These are phyloP conservation scores for Ciconia nigra DNA, from an alignment of 2,797 vertebrate species.

Conservation along the genomic window DNA sequence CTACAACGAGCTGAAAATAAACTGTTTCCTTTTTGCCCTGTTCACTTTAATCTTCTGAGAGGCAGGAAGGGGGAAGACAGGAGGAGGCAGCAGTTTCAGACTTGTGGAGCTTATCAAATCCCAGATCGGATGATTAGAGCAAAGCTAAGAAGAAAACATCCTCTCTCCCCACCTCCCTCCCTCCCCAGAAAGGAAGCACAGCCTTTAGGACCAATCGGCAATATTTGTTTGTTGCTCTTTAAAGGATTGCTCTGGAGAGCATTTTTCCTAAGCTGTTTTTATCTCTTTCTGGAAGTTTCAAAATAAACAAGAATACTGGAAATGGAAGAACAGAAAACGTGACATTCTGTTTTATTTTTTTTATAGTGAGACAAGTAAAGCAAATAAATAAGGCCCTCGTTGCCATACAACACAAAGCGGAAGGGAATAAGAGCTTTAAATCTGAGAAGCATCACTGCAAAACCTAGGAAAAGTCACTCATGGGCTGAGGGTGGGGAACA, in stretches of 20 bases:
- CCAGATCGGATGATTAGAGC: slow-evolving; percentile 37
- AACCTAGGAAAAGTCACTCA: background rate
- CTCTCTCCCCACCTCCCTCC: slow-evolving; percentile 9
- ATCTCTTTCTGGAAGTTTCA: slow-evolving; percentile 33
- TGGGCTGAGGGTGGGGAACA: background rate
- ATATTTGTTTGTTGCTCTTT: slow-evolving; percentile 35
- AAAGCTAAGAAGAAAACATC: slow-evolving; percentile 52
- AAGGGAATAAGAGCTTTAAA: background rate
- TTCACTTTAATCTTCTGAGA: slow-evolving; percentile 32
- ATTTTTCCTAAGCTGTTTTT: slow-evolving; percentile 37
- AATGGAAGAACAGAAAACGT: background rate
- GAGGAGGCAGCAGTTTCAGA: slow-evolving; percentile 24
- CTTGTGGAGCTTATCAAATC: slow-evolving; percentile 42
- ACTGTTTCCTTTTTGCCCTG: slow-evolving; percentile 15
- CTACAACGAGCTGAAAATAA: slow-evolving; percentile 36
- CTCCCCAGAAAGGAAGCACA: slow-evolving; percentile 39
- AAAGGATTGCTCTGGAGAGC: slow-evolving; percentile 35
- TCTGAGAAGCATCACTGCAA: background rate
- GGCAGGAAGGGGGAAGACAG: slow-evolving; percentile 32
- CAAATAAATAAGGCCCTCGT: background rate
- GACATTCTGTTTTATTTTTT: background rate
- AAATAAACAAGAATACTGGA: slow-evolving; percentile 4
- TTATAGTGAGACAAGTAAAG: background rate
- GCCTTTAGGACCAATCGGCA: slow-evolving; percentile 15
- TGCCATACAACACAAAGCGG: background rate